Evolutionary conservation across 2,888 invertebrate species (phyloP), one percentile per base, ranked within the genome.

Genomic region (Liodrosophila aerea): DNA sequence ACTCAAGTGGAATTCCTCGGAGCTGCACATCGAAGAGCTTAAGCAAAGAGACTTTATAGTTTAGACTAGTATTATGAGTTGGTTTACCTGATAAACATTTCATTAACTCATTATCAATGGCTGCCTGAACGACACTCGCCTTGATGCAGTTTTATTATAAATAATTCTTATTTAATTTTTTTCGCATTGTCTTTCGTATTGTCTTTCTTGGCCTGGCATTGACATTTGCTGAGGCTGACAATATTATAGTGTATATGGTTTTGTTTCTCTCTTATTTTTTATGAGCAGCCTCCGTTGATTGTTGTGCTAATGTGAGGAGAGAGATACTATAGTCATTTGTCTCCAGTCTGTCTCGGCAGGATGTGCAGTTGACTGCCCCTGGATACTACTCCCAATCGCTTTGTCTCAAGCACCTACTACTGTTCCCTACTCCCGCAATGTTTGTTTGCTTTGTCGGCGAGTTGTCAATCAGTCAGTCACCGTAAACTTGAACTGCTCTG

Each of bases 151-250:
- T 61, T 44, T 41, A 11, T 49, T 31, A 9, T 51, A 52, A 13
- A 9, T 51, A 52, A 13, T 39, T 44, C 34, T 29, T 43, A 12
- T 15, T 50, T 31, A 7, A 16, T 36, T 62, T 63, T 41, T 31
- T 59, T 49, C 43, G 64, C 30, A 52, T 52, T 40, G 16, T 53
- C 61, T 67, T 75, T 33, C 65, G 57, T 65, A 65, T 69, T n/a
- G n/a, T 64, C 63, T 64, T 73, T 75, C 68, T 62, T 65, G 73
- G 69, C 58, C 72, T 87, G 87, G 75, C 86, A 87, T 87, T 86
- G 86, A 86, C 82, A 87, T 84, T 87, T 87, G 84, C 81, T 76
- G 66, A 54, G 71, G 75, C 57, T 64, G 58, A 59, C 56, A 54
- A 50, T 64, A 51, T 58, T 33, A 39, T 46, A 41, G 56, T 64